These are phyloP conservation scores for Parotocinclus haroldoi DNA, from an alignment of 2,797 vertebrate species.

Conservation along the genomic window DNA sequence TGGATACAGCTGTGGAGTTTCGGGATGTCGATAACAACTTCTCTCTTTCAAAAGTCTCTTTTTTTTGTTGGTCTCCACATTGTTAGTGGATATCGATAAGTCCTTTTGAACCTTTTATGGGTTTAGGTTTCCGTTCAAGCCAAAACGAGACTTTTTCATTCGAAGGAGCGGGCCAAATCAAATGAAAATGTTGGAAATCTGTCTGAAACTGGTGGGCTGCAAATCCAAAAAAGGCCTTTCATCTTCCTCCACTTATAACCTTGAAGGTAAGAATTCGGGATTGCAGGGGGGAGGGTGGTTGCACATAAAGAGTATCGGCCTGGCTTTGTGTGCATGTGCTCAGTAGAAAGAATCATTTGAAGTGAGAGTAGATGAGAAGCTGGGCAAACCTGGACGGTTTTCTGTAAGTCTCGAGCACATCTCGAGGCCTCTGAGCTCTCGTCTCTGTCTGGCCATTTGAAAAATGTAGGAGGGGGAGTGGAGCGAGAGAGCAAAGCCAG, in stretches of 20 bases:
- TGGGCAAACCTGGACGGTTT: background rate
- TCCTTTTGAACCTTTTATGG: background rate
- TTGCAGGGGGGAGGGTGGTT: slow-evolving; percentile 4
- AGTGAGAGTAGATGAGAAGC: background rate
- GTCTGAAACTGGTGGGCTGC: slow-evolving; percentile 98
- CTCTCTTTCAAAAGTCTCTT: background rate
- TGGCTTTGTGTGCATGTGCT: background rate
- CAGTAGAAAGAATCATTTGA: background rate
- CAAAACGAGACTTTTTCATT: slow-evolving; percentile 42
- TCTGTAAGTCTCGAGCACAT: slow-evolving; percentile 36
- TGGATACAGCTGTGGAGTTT: slow-evolving; percentile 27
- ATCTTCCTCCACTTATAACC: slow-evolving; percentile 95
- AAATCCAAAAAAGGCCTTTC: slow-evolving; percentile 98
- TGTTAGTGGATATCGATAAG: background rate
- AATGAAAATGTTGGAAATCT: slow-evolving; percentile 99
- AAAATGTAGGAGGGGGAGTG: slow-evolving; percentile 69
- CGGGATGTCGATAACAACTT: slow-evolving; percentile 20
- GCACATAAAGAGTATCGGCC: slow-evolving; percentile 22
- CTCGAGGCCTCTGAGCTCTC: slow-evolving; percentile 55
- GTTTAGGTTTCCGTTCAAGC: slow-evolving; percentile 2
- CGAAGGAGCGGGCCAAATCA: slow-evolving; percentile 65
- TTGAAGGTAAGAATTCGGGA: slow-evolving; percentile 84
- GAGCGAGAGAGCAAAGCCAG: slow-evolving; percentile 68
- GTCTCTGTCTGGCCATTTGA: slow-evolving; percentile 55
- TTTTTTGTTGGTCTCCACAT: background rate